A percentile compares a stretch with the other conserved stretches of the same genome.
phyloP scores from a whole-genome alignment of 2,113 vertebrate species.

The Carassius gibelio region DNA sequence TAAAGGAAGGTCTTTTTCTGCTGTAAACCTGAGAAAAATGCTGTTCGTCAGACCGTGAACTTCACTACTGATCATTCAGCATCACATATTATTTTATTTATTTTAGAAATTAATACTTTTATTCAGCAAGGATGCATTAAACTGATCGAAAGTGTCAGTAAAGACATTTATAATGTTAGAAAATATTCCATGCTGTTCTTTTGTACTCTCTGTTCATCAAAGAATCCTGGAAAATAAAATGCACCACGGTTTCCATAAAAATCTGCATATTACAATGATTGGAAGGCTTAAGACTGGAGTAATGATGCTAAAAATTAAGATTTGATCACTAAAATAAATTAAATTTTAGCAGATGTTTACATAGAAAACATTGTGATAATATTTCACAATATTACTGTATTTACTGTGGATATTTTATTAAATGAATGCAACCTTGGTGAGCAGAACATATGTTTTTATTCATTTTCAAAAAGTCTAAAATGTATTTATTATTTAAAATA shows the following conservation, averaged over 20 bases:
- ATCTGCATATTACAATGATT: not conserved
- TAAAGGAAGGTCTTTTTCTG: slow-evolving; percentile 56
- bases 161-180: not conserved
- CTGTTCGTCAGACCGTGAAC: too few relatives aligned
- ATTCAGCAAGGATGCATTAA: not conserved
- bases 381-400: not conserved
- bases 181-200: not conserved
- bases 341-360: not conserved
- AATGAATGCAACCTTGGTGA: not conserved
- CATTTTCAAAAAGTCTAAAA: not conserved
- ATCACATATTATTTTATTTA: too few relatives aligned
- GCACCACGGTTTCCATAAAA: not conserved
- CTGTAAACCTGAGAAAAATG: not conserved
- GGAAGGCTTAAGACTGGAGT: not conserved
- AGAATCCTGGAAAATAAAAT: not conserved
- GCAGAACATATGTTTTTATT: not conserved
- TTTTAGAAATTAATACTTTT: not conserved
- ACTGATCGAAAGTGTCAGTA: not conserved
- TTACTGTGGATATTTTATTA: not conserved
- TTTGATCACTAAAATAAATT: not conserved
- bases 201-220: not conserved
- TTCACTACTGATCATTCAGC: too few relatives aligned
- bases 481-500: not conserved
- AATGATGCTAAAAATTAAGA: not conserved
- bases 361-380: not conserved